Evolutionary conservation across 2,113 vertebrate species (phyloP).

Genomic region (Oncorhynchus keta): DNA sequence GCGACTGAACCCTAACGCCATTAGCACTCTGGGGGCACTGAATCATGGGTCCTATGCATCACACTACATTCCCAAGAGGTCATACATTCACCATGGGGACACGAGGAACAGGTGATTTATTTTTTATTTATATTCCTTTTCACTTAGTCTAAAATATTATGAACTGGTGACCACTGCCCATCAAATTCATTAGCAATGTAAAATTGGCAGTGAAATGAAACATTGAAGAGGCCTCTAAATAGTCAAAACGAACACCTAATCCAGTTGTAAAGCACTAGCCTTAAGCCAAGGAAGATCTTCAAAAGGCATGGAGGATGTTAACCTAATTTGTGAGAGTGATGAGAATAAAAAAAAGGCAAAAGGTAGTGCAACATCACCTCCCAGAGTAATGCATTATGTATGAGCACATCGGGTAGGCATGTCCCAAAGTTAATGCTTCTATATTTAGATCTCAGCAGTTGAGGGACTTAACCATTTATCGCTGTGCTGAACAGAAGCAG

Average conservation of each 20-base stretch:
- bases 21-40: background rate
- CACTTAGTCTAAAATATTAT: too few relatives aligned
- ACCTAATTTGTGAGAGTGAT: conserved; percentile 15
- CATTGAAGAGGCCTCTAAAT: background rate
- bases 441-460: conserved; percentile 53
- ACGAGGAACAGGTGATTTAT: background rate
- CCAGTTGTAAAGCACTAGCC: background rate
- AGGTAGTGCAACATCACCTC: conserved; percentile 33
- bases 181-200: background rate
- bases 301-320: background rate
- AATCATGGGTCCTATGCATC: background rate
- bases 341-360: background rate
- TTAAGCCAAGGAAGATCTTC: background rate
- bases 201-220: background rate
- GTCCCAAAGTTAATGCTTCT: conserved; percentile 47
- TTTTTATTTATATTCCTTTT: too few relatives aligned
- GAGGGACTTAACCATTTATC: conserved; percentile 34
- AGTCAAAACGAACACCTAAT: background rate
- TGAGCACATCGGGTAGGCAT: conserved; percentile 13
- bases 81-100: background rate
- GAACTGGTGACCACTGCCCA: background rate
- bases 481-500: conserved; percentile 34
- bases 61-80: background rate
- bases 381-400: conserved; percentile 48
- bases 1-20: background rate